A percentile compares a stretch with the other conserved stretches of the same genome.
Conservation (phyloP, 2,888 invertebrate species). For the Plebejus argus region DNA sequence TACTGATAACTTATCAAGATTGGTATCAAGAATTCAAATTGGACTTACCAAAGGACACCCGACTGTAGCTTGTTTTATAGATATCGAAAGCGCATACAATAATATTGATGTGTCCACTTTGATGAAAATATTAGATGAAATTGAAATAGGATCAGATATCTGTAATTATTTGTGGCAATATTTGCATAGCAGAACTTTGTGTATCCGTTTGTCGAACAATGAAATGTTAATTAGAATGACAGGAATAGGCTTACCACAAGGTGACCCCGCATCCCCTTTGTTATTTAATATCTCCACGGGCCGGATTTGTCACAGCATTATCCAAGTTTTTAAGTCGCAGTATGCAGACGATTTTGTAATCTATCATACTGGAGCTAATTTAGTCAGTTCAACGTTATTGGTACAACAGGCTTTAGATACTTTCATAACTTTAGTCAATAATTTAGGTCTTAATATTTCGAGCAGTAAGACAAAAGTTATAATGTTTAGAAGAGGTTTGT, state of each 20-base stretch:
- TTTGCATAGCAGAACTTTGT: background rate
- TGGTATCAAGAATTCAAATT: conserved; percentile 35
- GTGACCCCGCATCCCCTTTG: background rate
- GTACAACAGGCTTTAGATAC: too few species aligned
- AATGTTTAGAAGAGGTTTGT: too few species aligned
- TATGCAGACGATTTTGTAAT: too few species aligned
- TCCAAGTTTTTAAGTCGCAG: background rate
- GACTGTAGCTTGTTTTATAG: conserved; percentile 39
- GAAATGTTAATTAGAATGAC: background rate
- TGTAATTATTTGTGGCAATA: background rate
- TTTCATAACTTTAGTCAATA: too few species aligned
- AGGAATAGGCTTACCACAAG: background rate
- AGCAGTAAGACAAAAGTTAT: too few species aligned
- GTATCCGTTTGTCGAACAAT: background rate
- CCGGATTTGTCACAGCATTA: background rate
- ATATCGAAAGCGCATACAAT: conserved; percentile 38
- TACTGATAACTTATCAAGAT: conserved; percentile 33
- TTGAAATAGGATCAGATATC: conserved; percentile 26
- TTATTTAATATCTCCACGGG: background rate
- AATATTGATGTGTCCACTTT: conserved; percentile 17
- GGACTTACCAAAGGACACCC: conserved; percentile 32
- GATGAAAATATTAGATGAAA: conserved; percentile 29
- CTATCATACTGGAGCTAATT: too few species aligned
- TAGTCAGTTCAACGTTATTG: too few species aligned
- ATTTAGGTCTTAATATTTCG: too few species aligned